Conservation (phyloP, 2,797 vertebrate species). For the Lepilemur septentrionalis region DNA sequence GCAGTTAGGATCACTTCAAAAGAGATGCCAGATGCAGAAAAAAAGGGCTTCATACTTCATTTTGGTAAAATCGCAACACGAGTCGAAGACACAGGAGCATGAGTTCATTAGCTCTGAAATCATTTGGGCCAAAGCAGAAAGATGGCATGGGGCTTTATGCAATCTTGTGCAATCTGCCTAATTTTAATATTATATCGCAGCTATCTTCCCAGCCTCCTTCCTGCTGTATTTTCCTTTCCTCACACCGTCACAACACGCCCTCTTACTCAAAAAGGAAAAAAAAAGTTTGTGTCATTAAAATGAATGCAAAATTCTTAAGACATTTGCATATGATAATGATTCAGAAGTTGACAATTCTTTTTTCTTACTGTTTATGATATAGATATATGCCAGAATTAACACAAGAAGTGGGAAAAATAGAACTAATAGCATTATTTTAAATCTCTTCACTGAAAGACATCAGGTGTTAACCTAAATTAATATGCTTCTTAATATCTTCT, state of each 20-base stretch:
- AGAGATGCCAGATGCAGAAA: constrained; percentile 87
- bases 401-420: constrained; percentile 46
- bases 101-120: constrained; percentile 86
- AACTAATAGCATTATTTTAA: neutral
- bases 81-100: constrained; percentile 83
- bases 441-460: constrained; percentile 21
- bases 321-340: constrained; percentile 45
- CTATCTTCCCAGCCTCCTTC: constrained; percentile 35
- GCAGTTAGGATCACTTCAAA: constrained; percentile 89
- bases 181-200: constrained; percentile 70
- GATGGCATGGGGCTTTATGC: constrained; percentile 74
- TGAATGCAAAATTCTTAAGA: constrained; percentile 52
- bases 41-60: constrained; percentile 87
- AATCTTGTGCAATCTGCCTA: constrained; percentile 73
- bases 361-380: constrained; percentile 45
- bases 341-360: constrained; percentile 15
- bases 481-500: neutral
- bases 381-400: neutral
- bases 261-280: neutral
- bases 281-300: constrained; percentile 62
- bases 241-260: neutral
- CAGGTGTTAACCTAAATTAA: neutral
- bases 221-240: neutral
- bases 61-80: constrained; percentile 86
- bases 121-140: constrained; percentile 73